Base-by-base conservation (phyloP, 2,113 vertebrate species). In the Tauraco erythrolophus region DNA sequence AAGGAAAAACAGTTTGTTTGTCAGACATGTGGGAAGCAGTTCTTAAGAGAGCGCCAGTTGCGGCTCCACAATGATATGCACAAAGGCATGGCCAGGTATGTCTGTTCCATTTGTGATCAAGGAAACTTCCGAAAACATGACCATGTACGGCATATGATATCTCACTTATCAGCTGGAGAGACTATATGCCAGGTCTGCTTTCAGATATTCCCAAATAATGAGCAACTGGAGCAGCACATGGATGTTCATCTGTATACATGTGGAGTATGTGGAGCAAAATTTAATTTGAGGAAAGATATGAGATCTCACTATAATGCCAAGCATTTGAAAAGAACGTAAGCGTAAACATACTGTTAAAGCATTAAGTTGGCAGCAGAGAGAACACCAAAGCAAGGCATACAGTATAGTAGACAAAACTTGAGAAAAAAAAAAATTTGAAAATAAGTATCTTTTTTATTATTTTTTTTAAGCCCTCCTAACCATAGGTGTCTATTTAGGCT, bases 161-260 rank as follows among this genome's bases (percentile, higher is more conserved):
- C 99, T 76, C 99, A 99, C 97, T 98, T 99, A 97, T 98, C 99
- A 57, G 99, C 99, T 58, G 99, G 99, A 62, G 99, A 99, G 97
- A 99, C 99, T 95, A 99, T 99, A 98, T 99, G 99, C 98, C 99
- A 99, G 98, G 99, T 99, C 98, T 99, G 99, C 97, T 99, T 99
- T 98, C 99, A 99, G 98, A 99, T 99, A 98, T 99, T 99, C 95
- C 99, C 99, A 25, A 99, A 98, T 76, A 99, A 99, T 33, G 99
- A 99, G 90, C 99, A 99, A 97, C 98, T 99, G 98, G 99, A 99
- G 98, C 99, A 99, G 89, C 99, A 99, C 98, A 99, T 99, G 99
- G 99, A 99, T 97, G 99, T 99, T 94, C 99, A 99, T 97, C 98
- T 99, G 95, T 99, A 99, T 97, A 99, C 99, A 96, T 99, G 99